Percentiles rank a stretch among this genome's conserved stretches.
Evolutionary conservation across 1,140 invertebrate species (phyloP).

Genomic region (Euwallacea fornicatus): DNA sequence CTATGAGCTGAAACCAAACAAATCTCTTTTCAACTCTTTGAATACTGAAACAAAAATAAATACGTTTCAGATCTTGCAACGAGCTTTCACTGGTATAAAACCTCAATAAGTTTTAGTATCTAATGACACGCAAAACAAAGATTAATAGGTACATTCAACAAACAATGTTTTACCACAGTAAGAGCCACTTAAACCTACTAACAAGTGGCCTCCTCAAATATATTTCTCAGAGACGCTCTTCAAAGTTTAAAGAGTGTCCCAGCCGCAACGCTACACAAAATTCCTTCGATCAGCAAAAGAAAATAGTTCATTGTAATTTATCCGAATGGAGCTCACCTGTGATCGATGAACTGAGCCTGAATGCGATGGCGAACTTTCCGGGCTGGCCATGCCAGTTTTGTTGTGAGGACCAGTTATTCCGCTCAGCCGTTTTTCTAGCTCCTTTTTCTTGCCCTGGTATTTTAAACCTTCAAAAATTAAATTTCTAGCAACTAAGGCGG

Average conservation of each 20-base stretch:
- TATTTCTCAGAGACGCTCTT: too few relatives aligned
- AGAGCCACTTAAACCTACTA: too few relatives aligned
- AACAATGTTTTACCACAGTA: too few relatives aligned
- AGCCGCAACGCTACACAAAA: background rate
- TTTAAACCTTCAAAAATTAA: background rate
- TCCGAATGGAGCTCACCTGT: slow-evolving; percentile 43
- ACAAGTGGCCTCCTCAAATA: too few relatives aligned
- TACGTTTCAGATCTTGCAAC: too few relatives aligned
- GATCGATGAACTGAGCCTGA: slow-evolving; percentile 54
- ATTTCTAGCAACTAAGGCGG: background rate
- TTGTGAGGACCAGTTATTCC: slow-evolving; percentile 47
- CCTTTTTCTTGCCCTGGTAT: slow-evolving; percentile 63
- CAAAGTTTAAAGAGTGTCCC: background rate
- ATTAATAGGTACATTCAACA: too few relatives aligned
- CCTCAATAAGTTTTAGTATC: too few relatives aligned
- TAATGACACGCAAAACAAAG: too few relatives aligned
- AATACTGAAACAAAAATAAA: too few relatives aligned
- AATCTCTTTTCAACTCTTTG: too few relatives aligned
- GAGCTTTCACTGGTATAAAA: too few relatives aligned
- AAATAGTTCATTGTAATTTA: background rate
- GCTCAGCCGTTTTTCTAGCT: slow-evolving; percentile 51
- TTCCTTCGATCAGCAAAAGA: background rate
- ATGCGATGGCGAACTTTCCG: slow-evolving; percentile 53
- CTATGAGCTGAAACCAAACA: too few relatives aligned
- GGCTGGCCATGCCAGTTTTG: slow-evolving; percentile 23